Evolutionary conservation across 1,140 invertebrate species (phyloP).

Genomic region (Sitobion miscanthi): DNA sequence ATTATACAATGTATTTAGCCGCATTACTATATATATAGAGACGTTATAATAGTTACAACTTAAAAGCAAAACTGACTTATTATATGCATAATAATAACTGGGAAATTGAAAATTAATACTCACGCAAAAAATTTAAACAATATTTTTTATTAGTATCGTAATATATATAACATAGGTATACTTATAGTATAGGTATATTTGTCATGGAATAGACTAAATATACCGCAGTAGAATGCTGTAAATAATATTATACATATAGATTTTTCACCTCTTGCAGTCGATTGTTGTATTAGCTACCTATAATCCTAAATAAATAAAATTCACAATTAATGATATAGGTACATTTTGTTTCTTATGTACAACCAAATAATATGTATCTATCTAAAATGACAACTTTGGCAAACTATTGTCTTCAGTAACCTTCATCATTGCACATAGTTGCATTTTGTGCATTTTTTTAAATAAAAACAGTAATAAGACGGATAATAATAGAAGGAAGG

Average conservation of each 20-base stretch:
- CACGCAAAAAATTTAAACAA: background rate
- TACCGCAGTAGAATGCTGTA: background rate
- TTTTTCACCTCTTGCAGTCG: background rate
- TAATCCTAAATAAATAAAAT: background rate
- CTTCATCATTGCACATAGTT: background rate
- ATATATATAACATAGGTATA: background rate
- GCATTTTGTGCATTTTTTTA: background rate
- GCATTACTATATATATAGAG: background rate
- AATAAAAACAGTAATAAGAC: background rate
- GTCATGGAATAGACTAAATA: background rate
- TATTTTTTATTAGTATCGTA: background rate
- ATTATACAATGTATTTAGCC: background rate
- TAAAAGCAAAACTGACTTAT: background rate
- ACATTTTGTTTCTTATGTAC: background rate
- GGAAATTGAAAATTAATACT: background rate
- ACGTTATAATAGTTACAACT: background rate
- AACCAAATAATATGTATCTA: background rate
- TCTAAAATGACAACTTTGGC: background rate
- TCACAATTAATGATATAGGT: background rate
- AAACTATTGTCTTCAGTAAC: background rate
- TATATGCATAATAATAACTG: background rate
- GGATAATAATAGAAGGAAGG: constrained; percentile 6
- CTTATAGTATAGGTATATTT: background rate
- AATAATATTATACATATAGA: background rate
- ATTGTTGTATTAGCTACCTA: background rate